These are phyloP conservation scores for Nematolebias whitei DNA, from an alignment of 2,113 vertebrate species.

Conservation along the genomic window DNA sequence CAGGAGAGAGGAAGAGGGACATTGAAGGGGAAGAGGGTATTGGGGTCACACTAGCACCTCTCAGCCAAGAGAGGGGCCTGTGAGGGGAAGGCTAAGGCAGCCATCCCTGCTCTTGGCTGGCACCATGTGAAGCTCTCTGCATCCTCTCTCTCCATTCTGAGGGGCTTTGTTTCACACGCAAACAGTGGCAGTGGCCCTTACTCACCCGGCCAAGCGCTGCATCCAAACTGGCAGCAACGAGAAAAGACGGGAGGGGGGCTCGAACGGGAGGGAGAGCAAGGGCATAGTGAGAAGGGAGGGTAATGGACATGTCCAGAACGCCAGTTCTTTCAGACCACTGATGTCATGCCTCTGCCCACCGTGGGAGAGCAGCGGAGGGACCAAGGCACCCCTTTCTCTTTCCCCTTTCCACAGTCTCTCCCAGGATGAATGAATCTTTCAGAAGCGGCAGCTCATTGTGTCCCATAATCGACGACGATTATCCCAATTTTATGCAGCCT, in stretches of 20 bases:
- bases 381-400: constrained; percentile 66
- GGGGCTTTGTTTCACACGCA: constrained; percentile 80
- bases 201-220: constrained; percentile 70
- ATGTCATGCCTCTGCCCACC: constrained; percentile 84
- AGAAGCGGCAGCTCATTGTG: constrained; percentile 80
- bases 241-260: constrained; percentile 51
- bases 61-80: constrained; percentile 72
- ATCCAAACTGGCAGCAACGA: constrained; percentile 75
- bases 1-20: constrained; percentile 60
- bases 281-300: constrained; percentile 52
- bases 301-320: constrained; percentile 75
- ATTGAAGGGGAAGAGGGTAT: constrained; percentile 56
- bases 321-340: constrained; percentile 80
- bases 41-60: constrained; percentile 65
- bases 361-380: constrained; percentile 81
- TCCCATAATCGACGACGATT: constrained; percentile 82
- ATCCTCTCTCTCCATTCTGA: constrained; percentile 79
- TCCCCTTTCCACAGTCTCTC: constrained; percentile 65
- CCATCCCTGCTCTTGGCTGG: constrained; percentile 76
- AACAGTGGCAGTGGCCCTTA: constrained; percentile 80
- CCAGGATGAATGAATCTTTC: constrained; percentile 83
- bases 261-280: constrained; percentile 46
- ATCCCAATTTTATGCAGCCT: constrained; percentile 83
- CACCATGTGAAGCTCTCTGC: constrained; percentile 83
- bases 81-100: constrained; percentile 63